Evolutionary conservation across 2,797 vertebrate species (phyloP).

Genomic region (Rhinogobio ventralis): DNA sequence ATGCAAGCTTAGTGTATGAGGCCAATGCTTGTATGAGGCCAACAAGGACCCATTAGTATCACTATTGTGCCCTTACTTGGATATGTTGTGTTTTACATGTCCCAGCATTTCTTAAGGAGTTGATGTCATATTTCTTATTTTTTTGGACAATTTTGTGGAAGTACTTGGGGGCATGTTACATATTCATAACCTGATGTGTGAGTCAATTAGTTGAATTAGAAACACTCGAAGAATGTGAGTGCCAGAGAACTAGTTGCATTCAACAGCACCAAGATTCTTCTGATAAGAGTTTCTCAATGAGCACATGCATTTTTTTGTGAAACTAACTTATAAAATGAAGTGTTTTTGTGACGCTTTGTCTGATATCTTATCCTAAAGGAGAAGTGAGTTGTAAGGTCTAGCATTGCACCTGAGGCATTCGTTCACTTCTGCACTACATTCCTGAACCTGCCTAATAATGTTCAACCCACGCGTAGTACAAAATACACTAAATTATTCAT

Average conservation of each 20-base stretch:
- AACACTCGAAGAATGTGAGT: not conserved
- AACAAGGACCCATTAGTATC: not conserved
- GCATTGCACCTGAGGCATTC: not conserved
- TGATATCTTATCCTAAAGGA: not conserved
- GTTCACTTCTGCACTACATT: constrained; percentile 11
- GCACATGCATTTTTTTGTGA: constrained; percentile 4
- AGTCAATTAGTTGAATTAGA: not conserved
- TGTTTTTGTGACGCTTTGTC: not conserved
- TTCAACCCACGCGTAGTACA: not conserved
- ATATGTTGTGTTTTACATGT: not conserved
- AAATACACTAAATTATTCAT: constrained; percentile 21
- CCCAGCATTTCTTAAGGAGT: not conserved
- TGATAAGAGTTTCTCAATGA: constrained; percentile 19
- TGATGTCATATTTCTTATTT: not conserved
- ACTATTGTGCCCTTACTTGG: not conserved
- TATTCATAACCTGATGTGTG: not conserved
- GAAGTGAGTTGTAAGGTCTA: not conserved
- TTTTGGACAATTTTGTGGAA: not conserved
- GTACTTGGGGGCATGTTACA: not conserved
- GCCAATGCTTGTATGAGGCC: no score
- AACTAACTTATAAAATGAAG: constrained; percentile 14
- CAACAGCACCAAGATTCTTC: not conserved
- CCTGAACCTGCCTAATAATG: constrained; percentile 7
- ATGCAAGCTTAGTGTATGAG: not conserved
- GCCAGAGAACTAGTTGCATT: not conserved